Evolutionary conservation across 2,888 invertebrate species (phyloP), one percentile per base, ranked within the genome.

Genomic region (Apodemia mormo): DNA sequence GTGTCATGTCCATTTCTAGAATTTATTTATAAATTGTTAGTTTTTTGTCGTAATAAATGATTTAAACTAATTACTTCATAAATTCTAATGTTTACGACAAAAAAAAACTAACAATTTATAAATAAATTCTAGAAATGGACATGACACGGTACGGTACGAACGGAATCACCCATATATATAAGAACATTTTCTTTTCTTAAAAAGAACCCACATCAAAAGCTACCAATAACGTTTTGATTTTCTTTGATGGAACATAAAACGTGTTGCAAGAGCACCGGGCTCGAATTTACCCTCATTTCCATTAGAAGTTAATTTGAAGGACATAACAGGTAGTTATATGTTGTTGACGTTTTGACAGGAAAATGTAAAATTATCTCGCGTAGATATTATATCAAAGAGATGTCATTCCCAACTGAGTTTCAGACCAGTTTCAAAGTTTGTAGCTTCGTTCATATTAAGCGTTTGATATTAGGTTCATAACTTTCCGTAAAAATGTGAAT

Each of bases 301-400:
- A 86, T 90, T 85, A 86, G 87, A 90, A 90, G 89, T 88, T 88
- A 90, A 92, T 89, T 89, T 86, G 79, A 80, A 82, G 80, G 61
- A 85, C 84, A 86, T 85, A 88, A 87, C 87, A 86, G 85, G 83
- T 80, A 84, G 81, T 82, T 87, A 89, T 84, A 86, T 86, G 88
- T 88, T 82, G 83, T 81, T 81, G 83, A 85, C 82, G 85, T 87
- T 85, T 84, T 81, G 80, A 85, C 80, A 87, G 82, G 91, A 92
- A 90, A 90, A 92, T 90, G 89, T 88, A 85, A 90, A 93, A 91
- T 92, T 92, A 92, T 90, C 89, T 91, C 78, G 83, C 87, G 84
- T 89, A 92, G 90, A 90, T 89, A 92, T 92, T n/a, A n/a, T 92
- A 90, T 92, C 92, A 92, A 93, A 92, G 92, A 88, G 90, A 93